Conservation (phyloP, 2,113 vertebrate genomes). For the Rallus limicola region DNA sequence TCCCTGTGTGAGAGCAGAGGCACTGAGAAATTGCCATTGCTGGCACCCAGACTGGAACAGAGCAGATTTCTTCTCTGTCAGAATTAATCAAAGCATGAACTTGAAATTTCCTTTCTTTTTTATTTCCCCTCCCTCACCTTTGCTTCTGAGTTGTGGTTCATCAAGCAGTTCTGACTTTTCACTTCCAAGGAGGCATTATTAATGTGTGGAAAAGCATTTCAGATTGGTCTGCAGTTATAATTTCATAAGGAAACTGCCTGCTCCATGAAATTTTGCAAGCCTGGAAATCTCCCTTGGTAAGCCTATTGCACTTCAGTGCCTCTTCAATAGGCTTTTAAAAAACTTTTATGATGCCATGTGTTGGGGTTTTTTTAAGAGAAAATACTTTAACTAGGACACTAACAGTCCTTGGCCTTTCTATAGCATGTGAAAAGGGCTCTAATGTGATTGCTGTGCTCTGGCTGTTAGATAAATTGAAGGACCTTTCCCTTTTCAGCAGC, state of each 20-base stretch:
- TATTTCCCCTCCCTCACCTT: neutral
- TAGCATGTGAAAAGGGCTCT: neutral
- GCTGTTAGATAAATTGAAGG: neutral
- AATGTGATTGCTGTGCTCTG: neutral
- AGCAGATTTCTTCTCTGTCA: neutral
- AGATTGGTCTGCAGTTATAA: neutral
- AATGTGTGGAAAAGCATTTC: neutral
- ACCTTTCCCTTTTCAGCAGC: neutral
- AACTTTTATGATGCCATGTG: neutral
- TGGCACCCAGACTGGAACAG: neutral
- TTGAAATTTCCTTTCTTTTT: neutral
- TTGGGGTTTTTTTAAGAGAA: neutral
- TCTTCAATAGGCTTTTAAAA: neutral
- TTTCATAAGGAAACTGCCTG: neutral
- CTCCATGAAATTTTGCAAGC: neutral
- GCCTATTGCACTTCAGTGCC: neutral
- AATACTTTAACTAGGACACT: neutral
- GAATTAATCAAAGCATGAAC: neutral
- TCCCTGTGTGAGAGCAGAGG: accelerated
- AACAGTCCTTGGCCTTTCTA: neutral
- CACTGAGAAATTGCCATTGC: neutral
- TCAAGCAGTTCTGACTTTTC: neutral
- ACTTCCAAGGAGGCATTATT: neutral
- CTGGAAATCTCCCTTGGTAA: neutral
- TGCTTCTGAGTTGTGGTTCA: neutral